Evolutionary conservation across 1,140 invertebrate species (phyloP), one percentile per base, ranked within the genome.

Genomic region (Agrilus planipennis): DNA sequence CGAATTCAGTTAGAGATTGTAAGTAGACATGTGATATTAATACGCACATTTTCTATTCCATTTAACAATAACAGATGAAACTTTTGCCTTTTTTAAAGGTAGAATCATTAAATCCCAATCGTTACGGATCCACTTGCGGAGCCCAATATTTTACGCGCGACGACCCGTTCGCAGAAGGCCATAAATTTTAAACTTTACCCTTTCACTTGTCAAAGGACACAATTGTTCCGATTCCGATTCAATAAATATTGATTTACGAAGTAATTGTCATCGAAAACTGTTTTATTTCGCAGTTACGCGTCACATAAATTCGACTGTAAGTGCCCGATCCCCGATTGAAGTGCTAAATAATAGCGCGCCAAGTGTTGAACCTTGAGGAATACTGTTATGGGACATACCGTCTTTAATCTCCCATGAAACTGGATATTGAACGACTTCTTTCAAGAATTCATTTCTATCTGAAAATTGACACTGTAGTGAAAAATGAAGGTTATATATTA

Each of bases 241-340:
- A 52, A 55, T 55, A 55, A 55, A 55, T 55, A 50, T 51, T 55
- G 53, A 55, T 55, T 55, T 55, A 55, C 53, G 53, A 42, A 55
- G 47, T 55, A 50, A 52, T 52, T 39, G 50, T 41, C 31, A 44
- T 41, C n/a, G 48, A 49, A 52, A 55, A 53, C 51, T 55, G 42
- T 45, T 53, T 55, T 55, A 55, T 55, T 55, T 55, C 45, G 45
- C 47, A 51, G 53, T 55, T 53, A 55, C 42, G 44, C 42, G 51
- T 53, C 51, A 49, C 12, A 16, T 27, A 38, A 38, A 27, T 38
- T 12, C 15, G 5, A 31, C 5, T 31, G 5, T 10, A 9, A 12
- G 14, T 31, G 12, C 14, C 12, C 29, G 15, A 7, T 25, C n/a
- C 22, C 5, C 5, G 5, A 25, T 11, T 6, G n/a, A 25, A 25